Evolutionary conservation across 92 coral and sea anemone species (phyloP), one percentile per base, ranked within the genome.

Genomic region (Siderastrea radians): DNA sequence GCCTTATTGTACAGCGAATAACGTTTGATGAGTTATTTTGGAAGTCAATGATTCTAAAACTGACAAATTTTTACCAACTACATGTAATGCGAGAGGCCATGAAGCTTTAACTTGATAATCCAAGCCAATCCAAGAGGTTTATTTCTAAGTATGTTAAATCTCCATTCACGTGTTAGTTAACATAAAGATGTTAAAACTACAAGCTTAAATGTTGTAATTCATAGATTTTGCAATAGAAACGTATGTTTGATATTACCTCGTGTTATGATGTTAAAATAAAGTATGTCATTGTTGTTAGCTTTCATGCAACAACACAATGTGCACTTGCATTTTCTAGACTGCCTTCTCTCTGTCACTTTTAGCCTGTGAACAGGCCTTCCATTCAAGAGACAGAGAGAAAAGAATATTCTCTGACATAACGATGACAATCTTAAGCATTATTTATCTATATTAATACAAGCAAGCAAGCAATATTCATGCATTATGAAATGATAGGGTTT

Each of bases 401-500:
- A 53, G 57, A 53, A 53, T 0, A 53, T 6, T 10, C 57, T 53
- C 57, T 53, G 57, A 53, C 57, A 53, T 10, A 53, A 53, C 57
- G 2, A 2, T 53, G 0, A 0, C 38, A 26, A 26, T 26, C 38
- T 26, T 26, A 26, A 26, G 38, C 0, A 26, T 26, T 26, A 26
- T 26, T 26, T 26, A 26, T 26, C 0, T 26, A 26, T 26, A 26
- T 26, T 26, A 59, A 13, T 13, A 13, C 63, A 59, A 10, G 15
- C n/a, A 10, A 59, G 3, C 13, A 59, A 59, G 15, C 14, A 59
- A 59, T 10, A 9, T 59, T 59, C 3, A 10, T 53, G 63, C 63
- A 59, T 72, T 53, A 68, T 4, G 82, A 91, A 80, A 91, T 80
- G 49, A 91, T 87, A 86, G 94, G 91, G 68, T 91, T 91, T 77